These are phyloP conservation scores for Drosophila maculinotata DNA, from an alignment of 2,888 invertebrate genomes.

Conservation along the genomic window DNA sequence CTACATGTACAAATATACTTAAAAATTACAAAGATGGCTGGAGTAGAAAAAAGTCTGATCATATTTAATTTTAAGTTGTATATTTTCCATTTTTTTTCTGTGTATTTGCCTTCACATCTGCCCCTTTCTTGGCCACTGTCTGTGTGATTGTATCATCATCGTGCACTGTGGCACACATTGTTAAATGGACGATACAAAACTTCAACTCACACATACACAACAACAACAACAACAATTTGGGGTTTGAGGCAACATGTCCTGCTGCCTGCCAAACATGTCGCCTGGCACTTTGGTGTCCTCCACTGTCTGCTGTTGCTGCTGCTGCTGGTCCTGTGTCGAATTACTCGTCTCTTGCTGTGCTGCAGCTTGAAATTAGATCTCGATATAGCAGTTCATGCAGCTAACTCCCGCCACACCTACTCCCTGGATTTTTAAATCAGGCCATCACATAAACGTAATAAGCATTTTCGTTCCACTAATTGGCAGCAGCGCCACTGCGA, in stretches of 20 bases:
- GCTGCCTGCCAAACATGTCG: constrained; percentile 59
- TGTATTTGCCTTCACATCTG: constrained; percentile 7
- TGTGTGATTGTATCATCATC: constrained; percentile 51
- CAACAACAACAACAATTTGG: constrained; percentile 7
- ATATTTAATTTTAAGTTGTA: too few species aligned
- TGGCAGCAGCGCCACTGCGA: constrained; percentile 25
- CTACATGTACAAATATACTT: too few species aligned
- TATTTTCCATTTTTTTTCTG: background rate
- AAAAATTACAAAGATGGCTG: too few species aligned
- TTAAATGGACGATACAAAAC: constrained; percentile 81
- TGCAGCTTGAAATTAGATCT: constrained; percentile 60
- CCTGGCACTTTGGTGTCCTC: constrained; percentile 52
- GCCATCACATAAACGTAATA: constrained; percentile 17
- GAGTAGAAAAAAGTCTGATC: too few species aligned
- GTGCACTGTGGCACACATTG: constrained; percentile 77
- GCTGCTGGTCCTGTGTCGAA: constrained; percentile 33
- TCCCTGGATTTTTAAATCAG: constrained; percentile 15
- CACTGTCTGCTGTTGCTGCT: constrained; percentile 15
- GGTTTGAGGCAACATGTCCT: constrained; percentile 44
- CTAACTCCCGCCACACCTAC: background rate
- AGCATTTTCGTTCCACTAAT: constrained; percentile 35
- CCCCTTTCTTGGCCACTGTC: constrained; percentile 2
- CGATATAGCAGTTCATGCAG: constrained; percentile 29
- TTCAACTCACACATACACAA: constrained; percentile 48
- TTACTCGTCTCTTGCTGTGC: constrained; percentile 48